Base-by-base conservation (phyloP, 2,113 vertebrate genomes). In the Hassar affinis region DNA sequence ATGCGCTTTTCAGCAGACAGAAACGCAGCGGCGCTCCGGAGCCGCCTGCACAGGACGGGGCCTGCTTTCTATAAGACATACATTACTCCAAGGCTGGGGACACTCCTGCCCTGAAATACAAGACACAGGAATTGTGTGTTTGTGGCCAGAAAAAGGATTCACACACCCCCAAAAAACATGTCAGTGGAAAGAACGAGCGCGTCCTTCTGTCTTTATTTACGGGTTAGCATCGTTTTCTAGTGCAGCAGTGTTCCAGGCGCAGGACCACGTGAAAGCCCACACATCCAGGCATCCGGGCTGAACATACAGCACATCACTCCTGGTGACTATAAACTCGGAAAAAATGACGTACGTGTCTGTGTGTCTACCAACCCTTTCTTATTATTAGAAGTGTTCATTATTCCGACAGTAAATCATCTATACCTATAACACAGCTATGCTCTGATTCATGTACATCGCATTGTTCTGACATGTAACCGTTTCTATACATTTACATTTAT, bases 51-150 rank as follows among this genome's bases (percentile, higher is more conserved):
- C 68, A 49, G 76, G n/a, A 72, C 20, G 33, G 3, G 42, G 82
- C 62, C 85, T 89, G 84, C 76, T 88, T 93, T 61, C 82, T 87
- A 88, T 91, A 91, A 91, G 84, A 84, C 78, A 88, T 61, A 77
- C 88, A 88, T 90, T 87, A 87, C 83, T 78, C 57, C 66, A 79
- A 89, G 90, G 80, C 82, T 56, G 4, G 38, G 71, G 84, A 88
- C 75, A 54, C 80, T 85, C 86, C 86, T 86, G 45, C 27, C 25
- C 52, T 66, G 80, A 61, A 90, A 85, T 85, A 79, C 90, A 86
- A 86, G 45, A 47, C 86, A 83, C 86, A 88, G 57, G 64, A 82
- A 87, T 87, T 80, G 49, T 75, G 52, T n/a, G n/a, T 52, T 84
- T 90, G 87, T 84, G 83, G 86, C 85, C 75, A 85, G 86, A 87